phyloP scores from a whole-genome alignment of 2,888 invertebrate genomes.

The Rhamphomyia laevipes region DNA sequence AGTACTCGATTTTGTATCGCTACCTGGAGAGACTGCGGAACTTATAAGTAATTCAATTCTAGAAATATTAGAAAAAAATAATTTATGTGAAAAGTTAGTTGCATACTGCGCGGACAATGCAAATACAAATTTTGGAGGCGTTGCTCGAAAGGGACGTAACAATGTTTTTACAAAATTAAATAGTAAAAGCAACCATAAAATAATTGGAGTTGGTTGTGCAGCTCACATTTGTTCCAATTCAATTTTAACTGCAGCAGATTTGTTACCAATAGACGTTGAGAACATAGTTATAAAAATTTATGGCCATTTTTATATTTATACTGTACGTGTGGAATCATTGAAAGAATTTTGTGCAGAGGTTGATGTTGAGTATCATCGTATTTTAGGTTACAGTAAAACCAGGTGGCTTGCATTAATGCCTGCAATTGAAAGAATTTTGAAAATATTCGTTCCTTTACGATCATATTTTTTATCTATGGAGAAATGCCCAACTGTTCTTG shows the following conservation, averaged over 20 bases:
- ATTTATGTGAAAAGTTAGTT: neutral
- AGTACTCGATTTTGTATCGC: neutral
- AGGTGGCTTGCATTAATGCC: slow-evolving; percentile 7
- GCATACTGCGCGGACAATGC: neutral
- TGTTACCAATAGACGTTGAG: too few species aligned
- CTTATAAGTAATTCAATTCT: neutral
- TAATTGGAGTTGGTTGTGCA: too few species aligned
- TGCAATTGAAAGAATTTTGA: slow-evolving; percentile 4
- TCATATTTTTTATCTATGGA: too few species aligned
- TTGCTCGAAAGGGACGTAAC: neutral
- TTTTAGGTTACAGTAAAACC: slow-evolving; percentile 5
- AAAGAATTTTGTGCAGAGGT: slow-evolving; percentile 6
- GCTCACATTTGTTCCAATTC: slow-evolving; percentile 11
- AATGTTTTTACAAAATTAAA: neutral
- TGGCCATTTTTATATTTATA: slow-evolving; percentile 19
- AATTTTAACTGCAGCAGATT: too few species aligned
- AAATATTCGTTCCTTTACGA: slow-evolving; percentile 1
- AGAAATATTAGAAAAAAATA: neutral
- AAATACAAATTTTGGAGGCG: neutral
- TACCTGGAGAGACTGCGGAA: slow-evolving; percentile 3
- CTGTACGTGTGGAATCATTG: slow-evolving; percentile 15
- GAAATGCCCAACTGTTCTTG: slow-evolving; percentile 2
- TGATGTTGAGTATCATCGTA: too few species aligned
- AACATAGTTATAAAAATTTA: slow-evolving; percentile 9
- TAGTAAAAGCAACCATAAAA: neutral